Conservation (phyloP, 2,888 invertebrate genomes). For the Branchipolynoe longqiensis region DNA sequence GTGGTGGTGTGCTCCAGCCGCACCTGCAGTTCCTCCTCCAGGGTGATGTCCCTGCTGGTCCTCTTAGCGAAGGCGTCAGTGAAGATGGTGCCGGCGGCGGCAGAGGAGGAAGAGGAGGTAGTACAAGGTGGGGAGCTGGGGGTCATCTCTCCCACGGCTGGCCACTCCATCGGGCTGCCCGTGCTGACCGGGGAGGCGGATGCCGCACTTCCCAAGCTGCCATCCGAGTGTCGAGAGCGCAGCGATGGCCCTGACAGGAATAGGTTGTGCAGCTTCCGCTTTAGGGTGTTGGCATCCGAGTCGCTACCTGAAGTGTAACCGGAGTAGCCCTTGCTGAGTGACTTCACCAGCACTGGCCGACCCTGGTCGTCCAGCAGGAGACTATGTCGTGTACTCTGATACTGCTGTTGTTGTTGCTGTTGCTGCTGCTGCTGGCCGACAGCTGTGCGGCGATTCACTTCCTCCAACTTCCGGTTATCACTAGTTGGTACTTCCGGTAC, state of each 20-base stretch:
- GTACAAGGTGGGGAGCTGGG: not conserved
- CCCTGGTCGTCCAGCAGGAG: conserved; percentile 21
- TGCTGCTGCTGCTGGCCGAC: not conserved
- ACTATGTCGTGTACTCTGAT: conserved; percentile 18
- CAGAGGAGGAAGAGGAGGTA: not conserved
- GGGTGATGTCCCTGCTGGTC: conserved; percentile 26
- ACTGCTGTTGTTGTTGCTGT: conserved; percentile 8
- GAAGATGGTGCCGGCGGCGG: not conserved
- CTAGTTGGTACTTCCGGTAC: conserved; percentile 20
- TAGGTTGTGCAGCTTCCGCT: conserved; percentile 47
- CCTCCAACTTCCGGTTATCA: not conserved
- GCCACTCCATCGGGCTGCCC: conserved; percentile 41
- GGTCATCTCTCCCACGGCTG: not conserved
- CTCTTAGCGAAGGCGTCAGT: not conserved
- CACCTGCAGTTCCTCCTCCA: conserved; percentile 45
- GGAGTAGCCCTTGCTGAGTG: not conserved
- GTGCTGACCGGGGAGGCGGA: conserved; percentile 42
- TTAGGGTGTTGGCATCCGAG: conserved; percentile 37
- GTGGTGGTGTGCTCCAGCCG: not conserved
- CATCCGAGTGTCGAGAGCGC: conserved; percentile 1
- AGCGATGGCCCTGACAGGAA: conserved; percentile 40
- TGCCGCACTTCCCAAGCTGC: conserved; percentile 22
- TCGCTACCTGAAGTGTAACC: not conserved
- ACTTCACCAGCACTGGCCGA: not conserved
- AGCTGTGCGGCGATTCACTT: not conserved